Conservation (phyloP, 2,113 vertebrate species). For the Xerus inauris region DNA sequence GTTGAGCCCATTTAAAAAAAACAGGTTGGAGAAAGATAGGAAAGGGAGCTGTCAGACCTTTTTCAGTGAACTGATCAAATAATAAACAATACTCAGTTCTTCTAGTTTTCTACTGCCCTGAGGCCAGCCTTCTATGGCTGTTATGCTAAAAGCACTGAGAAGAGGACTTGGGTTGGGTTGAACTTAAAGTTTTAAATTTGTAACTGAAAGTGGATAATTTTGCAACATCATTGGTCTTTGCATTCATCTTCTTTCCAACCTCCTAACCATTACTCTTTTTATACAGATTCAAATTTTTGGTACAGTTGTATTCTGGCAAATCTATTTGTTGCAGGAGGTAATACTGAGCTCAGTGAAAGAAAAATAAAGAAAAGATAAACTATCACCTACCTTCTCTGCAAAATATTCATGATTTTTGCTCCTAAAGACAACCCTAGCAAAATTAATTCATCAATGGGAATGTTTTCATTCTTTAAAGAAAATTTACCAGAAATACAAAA, state of each 20-base stretch:
- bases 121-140: not conserved
- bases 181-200: not conserved
- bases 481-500: not conserved
- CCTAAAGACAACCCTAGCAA: not conserved
- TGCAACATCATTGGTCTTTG: rapidly evolving
- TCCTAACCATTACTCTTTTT: rapidly evolving
- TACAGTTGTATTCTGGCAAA: not conserved
- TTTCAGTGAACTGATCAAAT: not conserved
- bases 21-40: rapidly evolving
- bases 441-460: rapidly evolving
- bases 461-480: not conserved
- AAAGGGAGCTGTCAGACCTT: not conserved
- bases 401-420: not conserved
- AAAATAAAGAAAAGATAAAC: not conserved
- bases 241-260: not conserved
- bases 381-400: not conserved
- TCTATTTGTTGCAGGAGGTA: not conserved
- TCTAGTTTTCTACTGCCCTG: not conserved
- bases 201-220: rapidly evolving
- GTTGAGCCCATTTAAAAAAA: not conserved
- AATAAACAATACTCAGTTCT: not conserved
- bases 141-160: not conserved
- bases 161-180: not conserved
- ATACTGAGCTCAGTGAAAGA: not conserved
- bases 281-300: not conserved